Conservation (phyloP, 2,888 invertebrate species). For the Nomada ferruginata region DNA sequence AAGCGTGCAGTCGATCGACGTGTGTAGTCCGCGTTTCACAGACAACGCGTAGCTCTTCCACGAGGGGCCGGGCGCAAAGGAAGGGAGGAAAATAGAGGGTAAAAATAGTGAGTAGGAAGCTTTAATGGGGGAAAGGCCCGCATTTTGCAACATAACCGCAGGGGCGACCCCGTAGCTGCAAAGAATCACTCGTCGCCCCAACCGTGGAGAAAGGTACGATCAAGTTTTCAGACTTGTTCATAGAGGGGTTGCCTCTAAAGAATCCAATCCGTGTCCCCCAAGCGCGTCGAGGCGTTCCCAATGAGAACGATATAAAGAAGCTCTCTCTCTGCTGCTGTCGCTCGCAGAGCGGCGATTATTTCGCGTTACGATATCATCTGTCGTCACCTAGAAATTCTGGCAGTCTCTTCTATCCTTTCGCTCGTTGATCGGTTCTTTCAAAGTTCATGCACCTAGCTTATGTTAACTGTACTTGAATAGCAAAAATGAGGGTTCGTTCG, state of each 20-base stretch:
- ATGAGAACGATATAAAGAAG: conserved; percentile 41
- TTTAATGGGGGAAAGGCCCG: conserved; percentile 71
- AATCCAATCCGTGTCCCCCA: conserved; percentile 59
- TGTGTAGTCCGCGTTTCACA: conserved; percentile 27
- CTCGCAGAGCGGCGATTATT: conserved; percentile 27
- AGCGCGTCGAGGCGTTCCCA: conserved; percentile 41
- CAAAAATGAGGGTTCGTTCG: too few species aligned
- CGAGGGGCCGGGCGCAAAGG: conserved; percentile 3
- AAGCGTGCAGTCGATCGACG: conserved; percentile 38
- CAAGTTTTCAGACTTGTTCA: conserved; percentile 66
- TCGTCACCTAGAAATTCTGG: neutral
- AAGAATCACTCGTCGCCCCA: conserved; percentile 72
- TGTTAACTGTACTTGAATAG: too few species aligned
- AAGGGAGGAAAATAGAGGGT: conserved; percentile 15
- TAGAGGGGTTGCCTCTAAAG: conserved; percentile 57
- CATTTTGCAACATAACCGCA: conserved; percentile 74
- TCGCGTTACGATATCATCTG: neutral
- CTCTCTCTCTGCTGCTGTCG: conserved; percentile 23
- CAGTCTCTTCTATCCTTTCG: neutral
- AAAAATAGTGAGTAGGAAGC: conserved; percentile 46
- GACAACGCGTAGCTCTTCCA: conserved; percentile 22
- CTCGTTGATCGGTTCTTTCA: too few species aligned
- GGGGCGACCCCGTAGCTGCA: conserved; percentile 70
- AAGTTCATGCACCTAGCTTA: too few species aligned
- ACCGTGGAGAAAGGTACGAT: conserved; percentile 64